Evolutionary conservation across 1,140 invertebrate species (phyloP).

Genomic region (Augochlora pura): DNA sequence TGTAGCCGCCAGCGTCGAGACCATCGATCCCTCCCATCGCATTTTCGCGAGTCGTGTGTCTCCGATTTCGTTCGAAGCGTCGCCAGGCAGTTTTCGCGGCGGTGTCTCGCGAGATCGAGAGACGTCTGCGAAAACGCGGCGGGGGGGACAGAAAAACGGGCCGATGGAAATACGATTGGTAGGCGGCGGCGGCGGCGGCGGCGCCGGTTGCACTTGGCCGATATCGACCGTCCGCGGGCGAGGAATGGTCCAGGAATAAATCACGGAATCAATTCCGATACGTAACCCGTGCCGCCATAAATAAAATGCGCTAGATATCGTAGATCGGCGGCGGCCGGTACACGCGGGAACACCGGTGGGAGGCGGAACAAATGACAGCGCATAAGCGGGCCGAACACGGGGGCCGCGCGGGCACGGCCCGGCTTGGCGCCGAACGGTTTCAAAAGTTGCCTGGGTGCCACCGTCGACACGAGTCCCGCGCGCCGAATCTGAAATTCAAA

Average conservation of each 20-base stretch:
- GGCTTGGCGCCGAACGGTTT: constrained; percentile 33
- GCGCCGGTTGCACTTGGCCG: background rate
- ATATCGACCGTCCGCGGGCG: constrained; percentile 37
- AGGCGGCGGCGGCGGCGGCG: background rate
- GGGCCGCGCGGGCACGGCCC: too few species aligned
- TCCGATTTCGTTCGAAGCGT: too few species aligned
- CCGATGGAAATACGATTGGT: constrained; percentile 48
- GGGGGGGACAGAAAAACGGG: constrained; percentile 20
- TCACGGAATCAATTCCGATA: constrained; percentile 69
- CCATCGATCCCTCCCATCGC: too few species aligned
- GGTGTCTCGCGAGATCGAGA: too few species aligned
- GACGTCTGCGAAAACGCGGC: background rate
- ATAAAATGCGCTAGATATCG: constrained; percentile 69
- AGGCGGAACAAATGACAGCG: constrained; percentile 68
- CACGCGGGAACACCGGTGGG: background rate
- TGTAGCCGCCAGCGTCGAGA: too few species aligned
- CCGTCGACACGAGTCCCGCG: constrained; percentile 48
- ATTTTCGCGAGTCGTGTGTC: too few species aligned
- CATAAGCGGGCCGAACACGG: constrained; percentile 64
- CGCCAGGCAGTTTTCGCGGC: too few species aligned
- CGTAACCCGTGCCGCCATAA: constrained; percentile 62
- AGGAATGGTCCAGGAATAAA: constrained; percentile 67
- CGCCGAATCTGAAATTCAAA: constrained; percentile 78
- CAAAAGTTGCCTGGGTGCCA: constrained; percentile 65
- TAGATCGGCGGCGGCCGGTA: constrained; percentile 35